Conservation (phyloP, 1,140 invertebrate species). For the Chymomyza costata region DNA sequence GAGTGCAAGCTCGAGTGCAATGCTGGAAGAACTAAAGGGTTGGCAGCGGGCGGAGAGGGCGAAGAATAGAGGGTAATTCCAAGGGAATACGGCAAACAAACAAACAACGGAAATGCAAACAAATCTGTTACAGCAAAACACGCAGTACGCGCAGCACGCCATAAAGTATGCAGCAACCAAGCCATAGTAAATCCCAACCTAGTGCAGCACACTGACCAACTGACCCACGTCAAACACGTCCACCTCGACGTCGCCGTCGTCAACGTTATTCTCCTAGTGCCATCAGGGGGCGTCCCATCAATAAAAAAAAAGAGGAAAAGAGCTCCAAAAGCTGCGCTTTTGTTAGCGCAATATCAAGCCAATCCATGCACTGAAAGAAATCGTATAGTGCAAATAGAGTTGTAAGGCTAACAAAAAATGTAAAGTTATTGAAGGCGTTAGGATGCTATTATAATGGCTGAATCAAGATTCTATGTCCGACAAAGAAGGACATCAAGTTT, state of each 20-base stretch:
- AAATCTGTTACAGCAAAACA: conserved; percentile 59
- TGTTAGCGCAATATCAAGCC: conserved; percentile 14
- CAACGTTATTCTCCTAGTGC: too few species aligned
- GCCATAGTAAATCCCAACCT: conserved; percentile 6
- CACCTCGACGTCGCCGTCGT: too few species aligned
- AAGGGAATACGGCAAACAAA: conserved; percentile 17
- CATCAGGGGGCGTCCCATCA: too few species aligned
- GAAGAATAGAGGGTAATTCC: conserved; percentile 8
- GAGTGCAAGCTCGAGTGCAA: too few species aligned
- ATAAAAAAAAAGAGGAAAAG: too few species aligned
- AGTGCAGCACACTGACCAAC: conserved; percentile 7
- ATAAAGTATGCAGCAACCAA: conserved; percentile 52
- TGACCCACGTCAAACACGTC: too few species aligned
- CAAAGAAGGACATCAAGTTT: too few species aligned
- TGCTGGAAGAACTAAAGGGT: conserved; percentile 48
- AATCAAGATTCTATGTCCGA: too few species aligned
- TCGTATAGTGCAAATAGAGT: too few species aligned
- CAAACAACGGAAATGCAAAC: conserved; percentile 60
- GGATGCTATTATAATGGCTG: too few species aligned
- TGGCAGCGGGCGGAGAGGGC: conserved; percentile 2
- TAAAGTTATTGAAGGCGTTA: too few species aligned
- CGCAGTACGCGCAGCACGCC: conserved; percentile 42
- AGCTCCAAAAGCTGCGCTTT: conserved; percentile 31
- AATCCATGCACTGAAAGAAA: conserved; percentile 3
- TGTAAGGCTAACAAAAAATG: too few species aligned